Evolutionary conservation across 2,797 vertebrate genomes (phyloP).

Genomic region (Parauchenoglanis punctatus): DNA sequence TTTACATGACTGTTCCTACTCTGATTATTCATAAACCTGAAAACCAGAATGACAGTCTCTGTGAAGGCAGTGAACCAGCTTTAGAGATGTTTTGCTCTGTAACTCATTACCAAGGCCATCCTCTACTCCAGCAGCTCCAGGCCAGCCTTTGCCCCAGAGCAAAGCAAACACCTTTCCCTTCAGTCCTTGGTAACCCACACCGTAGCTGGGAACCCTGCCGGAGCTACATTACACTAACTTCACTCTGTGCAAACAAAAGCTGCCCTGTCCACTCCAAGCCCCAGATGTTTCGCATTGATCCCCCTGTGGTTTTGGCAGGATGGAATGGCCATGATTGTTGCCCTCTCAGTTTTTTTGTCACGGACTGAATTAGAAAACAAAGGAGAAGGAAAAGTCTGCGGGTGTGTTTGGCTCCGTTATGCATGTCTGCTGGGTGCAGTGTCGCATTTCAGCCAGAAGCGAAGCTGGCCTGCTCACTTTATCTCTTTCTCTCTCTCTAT

Average conservation of each 20-base stretch:
- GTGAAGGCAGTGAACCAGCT: not conserved
- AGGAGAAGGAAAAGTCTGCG: slow-evolving; percentile 54
- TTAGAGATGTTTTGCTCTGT: slow-evolving; percentile 30
- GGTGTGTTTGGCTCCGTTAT: slow-evolving; percentile 32
- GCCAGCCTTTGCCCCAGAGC: slow-evolving; percentile 56
- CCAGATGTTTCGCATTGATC: slow-evolving; percentile 79
- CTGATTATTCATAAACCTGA: slow-evolving; percentile 12
- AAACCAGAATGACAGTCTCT: not conserved
- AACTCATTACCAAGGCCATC: slow-evolving; percentile 42
- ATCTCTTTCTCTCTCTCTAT: slow-evolving; percentile 39
- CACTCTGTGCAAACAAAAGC: slow-evolving; percentile 70
- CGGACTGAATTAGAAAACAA: slow-evolving; percentile 55
- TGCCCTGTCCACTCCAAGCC: slow-evolving; percentile 70
- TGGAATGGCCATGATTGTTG: slow-evolving; percentile 68
- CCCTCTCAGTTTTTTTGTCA: slow-evolving; percentile 55
- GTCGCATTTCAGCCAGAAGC: slow-evolving; percentile 56
- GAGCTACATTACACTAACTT: slow-evolving; percentile 58
- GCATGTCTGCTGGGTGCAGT: slow-evolving; percentile 55
- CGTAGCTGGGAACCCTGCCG: slow-evolving; percentile 70
- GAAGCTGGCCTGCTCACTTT: slow-evolving; percentile 46
- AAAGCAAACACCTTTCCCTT: slow-evolving; percentile 66
- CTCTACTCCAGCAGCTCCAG: slow-evolving; percentile 31
- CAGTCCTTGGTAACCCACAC: slow-evolving; percentile 62
- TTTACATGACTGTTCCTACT: not conserved
- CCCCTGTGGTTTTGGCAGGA: slow-evolving; percentile 70